Evolutionary conservation across 2,888 invertebrate genomes (phyloP).

Genomic region (Portevinia maculata): DNA sequence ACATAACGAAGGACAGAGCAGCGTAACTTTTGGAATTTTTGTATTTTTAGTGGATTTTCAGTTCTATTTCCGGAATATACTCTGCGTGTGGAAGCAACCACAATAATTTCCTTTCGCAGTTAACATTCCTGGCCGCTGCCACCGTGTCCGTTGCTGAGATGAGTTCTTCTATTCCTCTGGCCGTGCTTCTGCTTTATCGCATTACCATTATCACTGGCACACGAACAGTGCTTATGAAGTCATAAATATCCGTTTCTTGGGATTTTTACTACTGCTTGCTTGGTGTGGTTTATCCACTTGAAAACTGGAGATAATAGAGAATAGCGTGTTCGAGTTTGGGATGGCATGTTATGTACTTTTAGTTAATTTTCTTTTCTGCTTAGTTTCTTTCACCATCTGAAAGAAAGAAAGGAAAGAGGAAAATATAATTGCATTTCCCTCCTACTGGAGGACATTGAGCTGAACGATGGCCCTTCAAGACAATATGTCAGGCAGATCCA

Average conservation of each 20-base stretch:
- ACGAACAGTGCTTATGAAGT: slow-evolving; percentile 64
- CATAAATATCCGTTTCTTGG: slow-evolving; percentile 57
- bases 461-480: no score
- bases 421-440: background rate
- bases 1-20: background rate
- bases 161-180: slow-evolving; percentile 29
- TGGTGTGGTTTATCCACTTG: slow-evolving; percentile 59
- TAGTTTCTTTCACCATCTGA: slow-evolving; percentile 12
- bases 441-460: slow-evolving; percentile 17
- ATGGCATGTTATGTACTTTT: slow-evolving; percentile 28
- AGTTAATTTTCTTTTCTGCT: slow-evolving; percentile 41
- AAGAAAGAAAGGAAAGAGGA: background rate
- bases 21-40: slow-evolving; percentile 28
- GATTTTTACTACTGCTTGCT: slow-evolving; percentile 39
- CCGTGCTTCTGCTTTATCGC: slow-evolving; percentile 49
- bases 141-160: slow-evolving; percentile 33
- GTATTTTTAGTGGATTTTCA: slow-evolving; percentile 15
- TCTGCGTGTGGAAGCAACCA: slow-evolving; percentile 48
- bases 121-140: slow-evolving; percentile 47
- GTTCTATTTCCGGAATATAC: slow-evolving; percentile 26
- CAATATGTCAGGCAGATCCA: no score
- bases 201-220: slow-evolving; percentile 60
- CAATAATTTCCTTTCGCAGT: slow-evolving; percentile 57
- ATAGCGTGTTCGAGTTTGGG: slow-evolving; percentile 48
- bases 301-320: slow-evolving; percentile 61